Base-by-base conservation (phyloP, 2,113 vertebrate species). In the Regulus satrapa region DNA sequence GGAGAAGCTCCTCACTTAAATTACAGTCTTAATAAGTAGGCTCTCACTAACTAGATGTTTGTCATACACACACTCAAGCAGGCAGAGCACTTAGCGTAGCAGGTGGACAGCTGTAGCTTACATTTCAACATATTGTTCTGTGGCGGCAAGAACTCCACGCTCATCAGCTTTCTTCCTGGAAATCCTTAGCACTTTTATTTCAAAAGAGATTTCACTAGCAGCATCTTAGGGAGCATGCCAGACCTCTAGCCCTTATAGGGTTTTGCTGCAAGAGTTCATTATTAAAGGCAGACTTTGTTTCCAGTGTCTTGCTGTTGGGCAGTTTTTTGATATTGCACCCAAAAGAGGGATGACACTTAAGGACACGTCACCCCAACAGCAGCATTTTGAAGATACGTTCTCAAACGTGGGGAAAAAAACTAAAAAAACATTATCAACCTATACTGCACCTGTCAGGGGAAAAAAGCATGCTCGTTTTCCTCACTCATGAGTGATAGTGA, bases 111-210 rank as follows among this genome's bases (percentile, higher is more conserved):
- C 34, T 59, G 38, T 28, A 81, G 24, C 40, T 81, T 56, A 67
- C 7, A 3, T 66, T 67, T 46, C 81, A 71, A 18, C 52, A 64
- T 55, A 28, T 49, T 28, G 10, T 52, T 72, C 63, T 66, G 26
- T 0, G 0, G 31, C 49, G 62, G 40, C 11, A 43, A 84, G 36
- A 91, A 31, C 45, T 84, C 55, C 15, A 14, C 2, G 1, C 49
- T 41, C 26, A 68, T 8, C 46, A 84, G 1, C 64, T 87, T 84
- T 40, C 54, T 32, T 68, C 75, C 75, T 62, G 58, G n/a, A 89
- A 94, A 68, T 26, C 40, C 58, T 49, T 9, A 20, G 23, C 20
- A n/a, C 14, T 46, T 31, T 79, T 74, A 26, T 84, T 79, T 8
- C 41, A 52, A 43, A 32, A 28, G 0, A 83, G 32, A 54, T 86